Evolutionary conservation across 1,140 invertebrate genomes (phyloP).

Genomic region (Lutraria rhynchaena): DNA sequence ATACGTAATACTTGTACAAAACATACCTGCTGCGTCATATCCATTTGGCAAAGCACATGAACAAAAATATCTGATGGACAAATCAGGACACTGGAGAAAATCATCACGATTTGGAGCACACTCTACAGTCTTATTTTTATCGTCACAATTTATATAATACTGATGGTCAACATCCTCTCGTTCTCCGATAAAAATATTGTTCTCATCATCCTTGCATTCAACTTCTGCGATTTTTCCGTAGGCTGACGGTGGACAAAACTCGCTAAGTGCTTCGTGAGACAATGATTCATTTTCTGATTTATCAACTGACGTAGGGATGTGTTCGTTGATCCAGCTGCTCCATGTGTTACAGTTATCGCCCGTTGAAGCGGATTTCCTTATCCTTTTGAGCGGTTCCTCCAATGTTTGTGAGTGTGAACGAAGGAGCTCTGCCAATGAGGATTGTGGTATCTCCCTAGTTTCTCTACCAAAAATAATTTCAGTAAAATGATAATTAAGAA

Average conservation of each 20-base stretch:
- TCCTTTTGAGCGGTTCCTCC: not conserved
- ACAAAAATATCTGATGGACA: constrained; percentile 20
- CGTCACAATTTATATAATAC: not conserved
- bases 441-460: not conserved
- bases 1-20: not conserved
- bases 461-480: not conserved
- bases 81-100: constrained; percentile 1
- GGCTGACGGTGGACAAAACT: constrained; percentile 4
- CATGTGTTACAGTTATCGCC: constrained; percentile 9
- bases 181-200: not conserved
- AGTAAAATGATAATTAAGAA: not conserved
- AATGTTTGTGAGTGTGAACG: not conserved
- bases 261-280: not conserved
- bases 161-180: not conserved
- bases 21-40: not conserved
- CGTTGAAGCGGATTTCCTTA: not conserved
- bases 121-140: not conserved
- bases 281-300: not conserved
- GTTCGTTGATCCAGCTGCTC: constrained; percentile 3
- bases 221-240: not conserved
- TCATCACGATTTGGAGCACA: not conserved
- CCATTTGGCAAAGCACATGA: not conserved
- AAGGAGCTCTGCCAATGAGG: not conserved
- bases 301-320: not conserved
- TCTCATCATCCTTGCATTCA: constrained; percentile 8